Evolutionary conservation across 2,113 vertebrate genomes (phyloP), one percentile per base, ranked within the genome.

Genomic region (Amazona guildingii): DNA sequence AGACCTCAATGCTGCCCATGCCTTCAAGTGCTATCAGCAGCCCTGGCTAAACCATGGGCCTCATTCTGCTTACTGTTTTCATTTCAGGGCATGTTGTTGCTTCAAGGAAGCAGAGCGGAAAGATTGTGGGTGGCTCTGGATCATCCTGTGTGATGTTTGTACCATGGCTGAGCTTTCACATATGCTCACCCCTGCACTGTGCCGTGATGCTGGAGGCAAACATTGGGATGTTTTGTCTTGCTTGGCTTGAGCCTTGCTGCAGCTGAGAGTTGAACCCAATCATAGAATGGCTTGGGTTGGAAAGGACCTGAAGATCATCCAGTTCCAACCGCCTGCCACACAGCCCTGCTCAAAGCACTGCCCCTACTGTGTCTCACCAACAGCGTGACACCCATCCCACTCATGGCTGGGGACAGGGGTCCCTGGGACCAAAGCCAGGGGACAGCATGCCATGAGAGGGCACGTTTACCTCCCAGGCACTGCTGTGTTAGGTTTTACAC

Each of bases 101-200:
- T 52, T 48, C 18, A 51, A 82, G 51, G 62, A 66, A 90, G 29
- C 35, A 10, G 33, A 61, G n/a, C 11, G 35, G 59, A 19, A 59
- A 59, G 46, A 23, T 9, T 46, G 54, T 19, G 33, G 18, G 12
- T 48, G 52, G 13, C 6, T 19, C 54, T 80, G 75, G 70, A 20
- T 24, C 31, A 35, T 10, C 67, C 18, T 17, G 41, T 4, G 0
- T 3, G 35, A 12, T 3, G 1, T 12, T 29, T 8, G 5, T 19
- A 9, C 6, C 24, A 27, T 17, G 15, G 31, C 0, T 31, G 28
- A 78, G 37, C 4, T 39, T 21, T 55, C 59, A 27, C 31, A 75
- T 61, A 39, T 43, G 19, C 62, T 55, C 20, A 11, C 11, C 37
- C 19, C 41, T 31, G 61, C 54, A 11, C 27, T 0, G 0, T 25